phyloP scores from a whole-genome alignment of 2,797 vertebrate genomes.

The Phalloptychus januarius region DNA sequence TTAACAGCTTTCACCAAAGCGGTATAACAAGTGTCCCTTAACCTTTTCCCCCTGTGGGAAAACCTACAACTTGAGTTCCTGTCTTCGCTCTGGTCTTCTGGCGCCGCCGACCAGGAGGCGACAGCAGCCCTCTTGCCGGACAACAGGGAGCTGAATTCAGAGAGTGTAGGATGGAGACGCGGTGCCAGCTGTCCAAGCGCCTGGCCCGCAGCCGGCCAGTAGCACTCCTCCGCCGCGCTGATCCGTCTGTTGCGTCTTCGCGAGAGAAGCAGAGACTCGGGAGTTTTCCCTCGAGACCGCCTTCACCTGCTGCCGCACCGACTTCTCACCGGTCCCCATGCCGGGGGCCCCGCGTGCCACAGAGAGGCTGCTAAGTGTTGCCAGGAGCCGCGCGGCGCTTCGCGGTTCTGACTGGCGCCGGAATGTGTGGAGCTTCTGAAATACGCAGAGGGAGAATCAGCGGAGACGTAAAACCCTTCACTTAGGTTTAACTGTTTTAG shows the following conservation, averaged over 20 bases:
- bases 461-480: neutral
- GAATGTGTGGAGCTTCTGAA: constrained; percentile 3
- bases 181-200: constrained; percentile 66
- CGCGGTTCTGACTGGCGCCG: neutral
- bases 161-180: constrained; percentile 42
- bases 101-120: constrained; percentile 51
- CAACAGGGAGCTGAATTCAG: constrained; percentile 54
- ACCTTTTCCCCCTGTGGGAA: neutral
- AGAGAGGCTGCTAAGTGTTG: constrained; percentile 58
- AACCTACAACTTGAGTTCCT: neutral
- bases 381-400: constrained; percentile 18
- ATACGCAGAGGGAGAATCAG: neutral
- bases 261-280: constrained; percentile 40
- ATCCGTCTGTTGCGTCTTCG: constrained; percentile 71
- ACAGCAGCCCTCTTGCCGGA: constrained; percentile 57
- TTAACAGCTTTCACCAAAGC: neutral
- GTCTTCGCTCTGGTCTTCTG: constrained; percentile 15
- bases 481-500: neutral
- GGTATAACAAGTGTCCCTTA: neutral
- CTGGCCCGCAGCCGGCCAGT: constrained; percentile 71
- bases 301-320: constrained; percentile 69
- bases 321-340: constrained; percentile 46
- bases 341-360: constrained; percentile 40
- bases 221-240: constrained; percentile 65
- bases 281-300: constrained; percentile 58